A percentile compares a stretch with the other conserved stretches of the same genome.
Conservation (phyloP, 2,113 vertebrate species). For the Hippotragus niger region DNA sequence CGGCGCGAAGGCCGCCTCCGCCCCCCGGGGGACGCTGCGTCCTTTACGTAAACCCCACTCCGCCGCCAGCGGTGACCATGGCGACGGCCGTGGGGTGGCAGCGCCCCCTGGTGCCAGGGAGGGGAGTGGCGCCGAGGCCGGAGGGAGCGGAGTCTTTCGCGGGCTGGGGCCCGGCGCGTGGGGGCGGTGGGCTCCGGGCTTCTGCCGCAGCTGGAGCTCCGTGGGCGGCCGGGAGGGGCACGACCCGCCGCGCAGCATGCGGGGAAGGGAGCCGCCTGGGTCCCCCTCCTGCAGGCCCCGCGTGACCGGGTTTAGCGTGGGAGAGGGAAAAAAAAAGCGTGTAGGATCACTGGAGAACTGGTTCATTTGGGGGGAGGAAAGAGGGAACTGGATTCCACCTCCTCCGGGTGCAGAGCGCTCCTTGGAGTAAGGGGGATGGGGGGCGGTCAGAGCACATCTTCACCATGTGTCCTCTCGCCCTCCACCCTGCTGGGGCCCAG, state of each 20-base stretch:
- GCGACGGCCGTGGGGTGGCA: conserved; percentile 68
- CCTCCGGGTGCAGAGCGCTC: neutral
- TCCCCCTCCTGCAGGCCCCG: conserved; percentile 45
- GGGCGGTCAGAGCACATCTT: neutral
- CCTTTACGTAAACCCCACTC: conserved; percentile 82
- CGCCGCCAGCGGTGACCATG: conserved; percentile 83
- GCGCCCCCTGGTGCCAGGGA: conserved; percentile 74
- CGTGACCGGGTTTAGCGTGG: conserved; percentile 63
- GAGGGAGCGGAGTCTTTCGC: neutral
- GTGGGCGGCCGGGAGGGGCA: neutral
- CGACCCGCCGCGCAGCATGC: neutral
- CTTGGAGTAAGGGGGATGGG: neutral
- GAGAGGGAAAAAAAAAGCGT: conserved; percentile 44
- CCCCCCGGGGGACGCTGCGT: conserved; percentile 83
- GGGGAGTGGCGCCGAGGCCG: conserved; percentile 15
- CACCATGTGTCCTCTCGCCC: neutral
- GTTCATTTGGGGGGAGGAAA: conserved; percentile 15
- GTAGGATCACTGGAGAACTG: conserved; percentile 42
- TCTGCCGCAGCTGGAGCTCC: neutral
- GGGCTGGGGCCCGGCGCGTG: neutral
- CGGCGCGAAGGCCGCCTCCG: conserved; percentile 80
- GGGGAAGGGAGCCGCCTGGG: neutral
- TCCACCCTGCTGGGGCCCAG: neutral
- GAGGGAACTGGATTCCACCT: conserved; percentile 12
- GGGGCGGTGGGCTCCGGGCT: neutral